These are phyloP conservation scores for Mus minutoides DNA, from an alignment of 2,797 vertebrate genomes.

Conservation along the genomic window DNA sequence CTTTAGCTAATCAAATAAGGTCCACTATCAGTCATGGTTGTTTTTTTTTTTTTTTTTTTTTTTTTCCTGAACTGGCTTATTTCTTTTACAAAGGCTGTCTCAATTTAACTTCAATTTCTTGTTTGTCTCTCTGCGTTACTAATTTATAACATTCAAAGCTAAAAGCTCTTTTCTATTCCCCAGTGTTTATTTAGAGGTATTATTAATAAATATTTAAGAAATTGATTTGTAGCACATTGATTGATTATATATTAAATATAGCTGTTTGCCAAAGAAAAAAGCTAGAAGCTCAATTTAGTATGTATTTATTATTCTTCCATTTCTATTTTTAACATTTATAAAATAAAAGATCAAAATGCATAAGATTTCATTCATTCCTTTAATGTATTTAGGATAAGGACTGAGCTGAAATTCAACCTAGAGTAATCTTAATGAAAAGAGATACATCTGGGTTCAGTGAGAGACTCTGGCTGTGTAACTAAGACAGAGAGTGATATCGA, in stretches of 20 bases:
- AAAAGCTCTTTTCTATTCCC: background rate
- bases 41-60: background rate
- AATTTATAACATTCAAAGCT: background rate
- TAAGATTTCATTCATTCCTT: background rate
- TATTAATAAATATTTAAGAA: constrained; percentile 4
- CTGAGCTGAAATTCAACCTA: background rate
- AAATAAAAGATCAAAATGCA: background rate
- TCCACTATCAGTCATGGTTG: background rate
- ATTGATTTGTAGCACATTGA: background rate
- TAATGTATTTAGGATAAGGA: background rate
- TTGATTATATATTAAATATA: background rate
- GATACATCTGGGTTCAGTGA: background rate
- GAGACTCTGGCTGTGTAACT: background rate
- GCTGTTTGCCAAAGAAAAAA: background rate
- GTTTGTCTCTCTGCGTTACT: background rate
- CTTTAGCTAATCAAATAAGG: background rate
- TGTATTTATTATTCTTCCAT: background rate
- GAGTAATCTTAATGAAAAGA: background rate
- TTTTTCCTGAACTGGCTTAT: background rate
- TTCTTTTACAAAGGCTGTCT: no score
- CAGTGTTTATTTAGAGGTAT: background rate
- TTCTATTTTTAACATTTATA: background rate
- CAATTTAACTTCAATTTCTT: background rate
- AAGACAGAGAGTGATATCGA: background rate
- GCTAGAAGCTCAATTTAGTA: background rate